phyloP scores from a whole-genome alignment of 2,113 vertebrate genomes.

The Egretta garzetta region DNA sequence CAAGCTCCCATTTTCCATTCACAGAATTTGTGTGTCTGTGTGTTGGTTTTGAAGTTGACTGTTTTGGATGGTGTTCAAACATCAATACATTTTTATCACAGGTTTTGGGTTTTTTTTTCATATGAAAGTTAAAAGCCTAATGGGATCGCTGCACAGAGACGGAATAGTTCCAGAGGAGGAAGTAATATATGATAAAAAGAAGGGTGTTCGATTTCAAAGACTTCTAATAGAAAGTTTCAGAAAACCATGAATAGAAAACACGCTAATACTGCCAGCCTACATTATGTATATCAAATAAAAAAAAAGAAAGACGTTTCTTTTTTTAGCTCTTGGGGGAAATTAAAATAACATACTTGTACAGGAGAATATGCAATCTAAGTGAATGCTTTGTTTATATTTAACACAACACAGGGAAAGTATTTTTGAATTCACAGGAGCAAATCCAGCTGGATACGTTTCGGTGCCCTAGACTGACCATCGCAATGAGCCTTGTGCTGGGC shows the following conservation, averaged over 20 bases:
- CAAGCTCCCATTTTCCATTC: not conserved
- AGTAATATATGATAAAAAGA: conserved; percentile 72
- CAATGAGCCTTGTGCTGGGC: not conserved
- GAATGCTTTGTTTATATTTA: conserved; percentile 16
- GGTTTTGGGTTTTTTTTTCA: not conserved
- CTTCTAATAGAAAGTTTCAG: conserved; percentile 40
- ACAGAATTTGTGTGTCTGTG: not conserved
- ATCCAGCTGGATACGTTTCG: not conserved
- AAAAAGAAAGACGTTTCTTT: not conserved
- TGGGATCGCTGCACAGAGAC: conserved; percentile 61
- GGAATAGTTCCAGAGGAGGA: conserved; percentile 69
- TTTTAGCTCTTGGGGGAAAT: conserved; percentile 59
- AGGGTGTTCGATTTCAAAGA: conserved; percentile 76
- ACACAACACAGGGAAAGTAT: not conserved
- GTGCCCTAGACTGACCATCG: not conserved
- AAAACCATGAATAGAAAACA: conserved; percentile 52
- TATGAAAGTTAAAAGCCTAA: conserved; percentile 70
- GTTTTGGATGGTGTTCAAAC: conserved; percentile 70
- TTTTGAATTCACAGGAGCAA: not conserved
- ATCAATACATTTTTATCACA: conserved; percentile 71
- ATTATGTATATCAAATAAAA: conserved; percentile 34
- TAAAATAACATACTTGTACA: conserved; percentile 44
- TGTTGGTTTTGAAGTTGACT: conserved; percentile 6
- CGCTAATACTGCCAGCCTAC: conserved; percentile 42
- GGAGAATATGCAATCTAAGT: conserved; percentile 19